Evolutionary conservation across 2,888 invertebrate species (phyloP).

Genomic region (Oscheius sp.): DNA sequence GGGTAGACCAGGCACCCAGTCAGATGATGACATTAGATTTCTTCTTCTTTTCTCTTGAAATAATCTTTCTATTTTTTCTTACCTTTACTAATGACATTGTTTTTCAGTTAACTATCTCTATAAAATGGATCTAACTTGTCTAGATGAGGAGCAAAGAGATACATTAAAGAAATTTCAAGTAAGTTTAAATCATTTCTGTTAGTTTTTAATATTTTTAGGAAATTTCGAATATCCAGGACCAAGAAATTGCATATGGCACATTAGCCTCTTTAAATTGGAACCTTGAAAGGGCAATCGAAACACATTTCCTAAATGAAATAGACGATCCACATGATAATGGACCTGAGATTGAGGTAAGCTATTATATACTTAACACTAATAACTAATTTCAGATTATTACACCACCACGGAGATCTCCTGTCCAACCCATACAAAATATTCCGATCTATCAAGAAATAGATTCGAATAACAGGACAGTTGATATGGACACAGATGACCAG

Average conservation of each 20-base stretch:
- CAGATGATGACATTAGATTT: slow-evolving; percentile 32
- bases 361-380: background rate
- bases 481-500: no score
- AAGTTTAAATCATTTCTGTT: background rate
- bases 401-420: no score
- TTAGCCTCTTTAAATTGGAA: slow-evolving; percentile 55
- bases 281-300: slow-evolving; percentile 40
- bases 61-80: background rate
- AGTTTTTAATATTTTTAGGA: slow-evolving; percentile 37
- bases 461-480: no score
- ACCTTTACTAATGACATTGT: background rate
- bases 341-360: slow-evolving; percentile 5
- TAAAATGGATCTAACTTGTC: slow-evolving; percentile 13
- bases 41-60: background rate
- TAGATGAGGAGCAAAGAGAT: background rate
- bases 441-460: no score
- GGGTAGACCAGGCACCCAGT: slow-evolving; percentile 26
- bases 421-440: no score
- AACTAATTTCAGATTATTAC: background rate
- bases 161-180: slow-evolving; percentile 17
- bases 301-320: slow-evolving; percentile 15
- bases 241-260: slow-evolving; percentile 44
- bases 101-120: background rate
- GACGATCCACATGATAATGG: slow-evolving; percentile 11
- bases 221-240: slow-evolving; percentile 45